Base-by-base conservation (phyloP, 2,888 invertebrate species). In the Eubasilissa splendida region DNA sequence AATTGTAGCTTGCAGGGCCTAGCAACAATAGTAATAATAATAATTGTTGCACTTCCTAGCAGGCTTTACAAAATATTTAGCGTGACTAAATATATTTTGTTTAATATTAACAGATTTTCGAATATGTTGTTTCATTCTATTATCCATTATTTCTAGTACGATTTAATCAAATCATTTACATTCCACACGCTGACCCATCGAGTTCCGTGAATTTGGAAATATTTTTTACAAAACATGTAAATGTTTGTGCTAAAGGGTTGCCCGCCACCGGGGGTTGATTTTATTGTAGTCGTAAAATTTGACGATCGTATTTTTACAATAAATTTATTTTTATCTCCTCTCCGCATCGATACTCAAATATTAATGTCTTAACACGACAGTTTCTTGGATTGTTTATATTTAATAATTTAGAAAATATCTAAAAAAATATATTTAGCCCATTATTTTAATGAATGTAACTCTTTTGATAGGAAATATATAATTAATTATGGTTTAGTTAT, bases 251-350 rank as follows among this genome's bases (percentile, higher is more conserved):
- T 77, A 77, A 77, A 77, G 80, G 80, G 80, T 74, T 77, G 53
- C 52, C 73, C 22, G 59, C 73, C 33, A 11, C 22, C 53, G 65
- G 60, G 82, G 82, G 79, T 80, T 73, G 74, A 77, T 80, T 82
- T 82, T 82, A 82, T 82, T 76, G 77, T 42, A 56, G 58, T 78
- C 42, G 53, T 82, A 82, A 82, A 81, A 79, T 76, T 82, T 71
- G 70, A 79, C 77, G 82, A 82, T 73, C n/a, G 14, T 33, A 59
- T 76, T 76, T 54, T 71, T 9, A 22, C 22, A 71, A 22, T 54
- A 71, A 71, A 22, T 42, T 33, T 4, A 71, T 14, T 71, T 53
- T 71, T 71, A 71, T 68, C 75, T 75, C 10, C 12, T 22, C 58
- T 60, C 59, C 50, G 53, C 53, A 68, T 71, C 71, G 54, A 56